Evolutionary conservation across 1,140 invertebrate genomes (phyloP).

Genomic region (Eubasilissa regina): DNA sequence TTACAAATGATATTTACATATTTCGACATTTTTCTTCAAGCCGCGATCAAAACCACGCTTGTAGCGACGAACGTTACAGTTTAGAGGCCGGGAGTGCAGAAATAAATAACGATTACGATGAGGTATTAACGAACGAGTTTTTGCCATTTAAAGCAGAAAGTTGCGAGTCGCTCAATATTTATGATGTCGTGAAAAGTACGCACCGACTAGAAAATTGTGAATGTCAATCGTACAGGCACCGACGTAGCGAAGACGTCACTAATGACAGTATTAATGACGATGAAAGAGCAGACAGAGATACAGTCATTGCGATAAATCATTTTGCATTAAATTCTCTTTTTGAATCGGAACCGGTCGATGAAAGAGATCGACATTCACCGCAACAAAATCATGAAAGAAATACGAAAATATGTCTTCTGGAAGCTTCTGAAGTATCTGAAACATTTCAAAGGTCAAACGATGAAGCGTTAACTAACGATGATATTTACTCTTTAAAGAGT

Average conservation of each 20-base stretch:
- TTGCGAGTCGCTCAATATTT: background rate
- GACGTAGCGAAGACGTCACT: background rate
- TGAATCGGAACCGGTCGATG: background rate
- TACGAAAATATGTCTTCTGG: background rate
- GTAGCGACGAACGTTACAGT: background rate
- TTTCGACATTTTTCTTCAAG: slow-evolving; percentile 5
- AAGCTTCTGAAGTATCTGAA: background rate
- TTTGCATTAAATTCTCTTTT: background rate
- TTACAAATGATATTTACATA: slow-evolving; percentile 42
- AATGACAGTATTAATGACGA: slow-evolving; percentile 15
- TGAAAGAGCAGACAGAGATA: background rate
- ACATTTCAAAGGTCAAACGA: background rate
- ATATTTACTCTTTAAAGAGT: background rate
- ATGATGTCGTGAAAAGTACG: slow-evolving; percentile 30
- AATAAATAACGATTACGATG: slow-evolving; percentile 27
- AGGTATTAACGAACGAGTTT: slow-evolving; percentile 19
- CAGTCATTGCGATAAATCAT: background rate
- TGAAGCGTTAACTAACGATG: background rate
- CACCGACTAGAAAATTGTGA: slow-evolving; percentile 29
- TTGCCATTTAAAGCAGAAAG: background rate
- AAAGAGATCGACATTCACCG: background rate
- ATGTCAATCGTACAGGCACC: background rate
- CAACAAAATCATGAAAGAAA: background rate
- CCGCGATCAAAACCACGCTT: background rate
- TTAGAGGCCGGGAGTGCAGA: background rate